A percentile compares a stretch with the other conserved stretches of the same genome.
Evolutionary conservation across 2,888 invertebrate species (phyloP).

Genomic region (Brachypterus glaber): DNA sequence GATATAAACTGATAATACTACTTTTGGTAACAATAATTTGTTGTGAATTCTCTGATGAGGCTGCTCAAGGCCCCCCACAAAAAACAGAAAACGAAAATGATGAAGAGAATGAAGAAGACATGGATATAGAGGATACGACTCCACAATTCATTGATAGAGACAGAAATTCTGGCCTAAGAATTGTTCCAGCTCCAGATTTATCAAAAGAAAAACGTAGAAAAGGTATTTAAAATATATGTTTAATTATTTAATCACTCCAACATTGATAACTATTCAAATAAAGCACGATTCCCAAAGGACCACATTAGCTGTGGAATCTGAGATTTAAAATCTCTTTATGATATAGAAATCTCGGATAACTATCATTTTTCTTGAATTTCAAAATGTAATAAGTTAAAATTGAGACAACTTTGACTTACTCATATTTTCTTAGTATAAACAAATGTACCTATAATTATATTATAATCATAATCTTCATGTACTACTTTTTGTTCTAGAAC

Average conservation of each 20-base stretch:
- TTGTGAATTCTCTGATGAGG: constrained; percentile 34
- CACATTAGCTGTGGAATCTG: too few species aligned
- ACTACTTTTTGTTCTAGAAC: constrained; percentile 22
- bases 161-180: constrained; percentile 32
- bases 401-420: too few species aligned
- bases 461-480: background rate
- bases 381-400: too few species aligned
- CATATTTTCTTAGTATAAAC: too few species aligned
- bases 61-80: constrained; percentile 26
- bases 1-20: constrained; percentile 24
- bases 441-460: too few species aligned
- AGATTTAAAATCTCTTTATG: too few species aligned
- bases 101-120: constrained; percentile 23
- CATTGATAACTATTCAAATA: too few species aligned
- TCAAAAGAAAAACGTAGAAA: constrained; percentile 35
- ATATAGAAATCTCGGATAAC: too few species aligned
- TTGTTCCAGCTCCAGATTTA: constrained; percentile 38
- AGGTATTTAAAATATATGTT: constrained; percentile 22
- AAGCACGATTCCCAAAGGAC: too few species aligned
- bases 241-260: too few species aligned
- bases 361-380: too few species aligned
- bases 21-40: constrained; percentile 29
- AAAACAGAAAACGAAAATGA: constrained; percentile 25
- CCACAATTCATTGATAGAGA: constrained; percentile 31
- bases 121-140: constrained; percentile 31